Evolutionary conservation across 1,140 invertebrate genomes (phyloP), one percentile per base, ranked within the genome.

Genomic region (Campoletis sonorensis): DNA sequence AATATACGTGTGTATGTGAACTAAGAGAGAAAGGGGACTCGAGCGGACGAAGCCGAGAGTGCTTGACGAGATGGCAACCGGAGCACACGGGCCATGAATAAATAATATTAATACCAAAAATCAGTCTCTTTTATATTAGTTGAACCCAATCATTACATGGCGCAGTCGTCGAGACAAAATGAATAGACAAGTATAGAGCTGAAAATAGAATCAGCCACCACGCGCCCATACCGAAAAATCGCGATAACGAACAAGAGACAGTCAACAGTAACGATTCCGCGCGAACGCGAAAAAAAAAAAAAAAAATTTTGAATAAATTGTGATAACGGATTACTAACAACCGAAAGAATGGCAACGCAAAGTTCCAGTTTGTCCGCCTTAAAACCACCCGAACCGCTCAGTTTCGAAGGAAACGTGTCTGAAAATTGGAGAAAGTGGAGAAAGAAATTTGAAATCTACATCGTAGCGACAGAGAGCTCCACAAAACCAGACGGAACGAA

Each of bases 401-500:
- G 26, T 13, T 78, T 79, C 33, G 54, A 75, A 67, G 37, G 67
- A 58, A 84, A 82, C 40, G 13, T 82, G 26, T 26, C 26, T 15
- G 16, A 81, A 75, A 70, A 33, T 3, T 79, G 15, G 67, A 26
- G 70, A 81, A 75, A 68, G 26, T 72, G 58, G 54, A 77, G 64
- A 16, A 78, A 70, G 7, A 79, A 68, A 79, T 71, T 84, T 11
- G 51, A 79, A 67, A 82, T 77, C 1, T 83, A 79, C 45, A 64
- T 78, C 16, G 26, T 58, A 58, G 76, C 83, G 1, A 81, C 83
- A 26, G 81, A 82, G 61, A 51, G 37, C 21, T 33, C 27, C 0
- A 61, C 1, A 4, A 82, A 82, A 81, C 5, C 76, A 33, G 84
- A 84, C n/a, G 72, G 45, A 51, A 79, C 61, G 1, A 85, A 85